phyloP scores from a whole-genome alignment of 2,888 invertebrate species.

The Rhodophaea formosa region DNA sequence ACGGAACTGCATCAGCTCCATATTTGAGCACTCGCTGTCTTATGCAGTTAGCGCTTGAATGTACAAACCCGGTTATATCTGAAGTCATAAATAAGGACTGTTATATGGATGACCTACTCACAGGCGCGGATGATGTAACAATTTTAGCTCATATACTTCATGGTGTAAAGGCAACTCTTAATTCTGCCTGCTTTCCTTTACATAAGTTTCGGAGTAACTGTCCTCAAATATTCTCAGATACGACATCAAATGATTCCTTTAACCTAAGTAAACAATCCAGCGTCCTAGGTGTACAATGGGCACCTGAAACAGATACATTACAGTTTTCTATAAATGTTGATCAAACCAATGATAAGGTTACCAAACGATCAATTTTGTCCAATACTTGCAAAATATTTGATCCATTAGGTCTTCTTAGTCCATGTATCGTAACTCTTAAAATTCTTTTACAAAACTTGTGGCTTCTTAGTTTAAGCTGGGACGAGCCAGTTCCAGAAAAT shows the following conservation, averaged over 20 bases:
- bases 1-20: constrained; percentile 25
- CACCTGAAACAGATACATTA: constrained; percentile 24
- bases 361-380: constrained; percentile 28
- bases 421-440: constrained; percentile 25
- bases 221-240: constrained; percentile 18
- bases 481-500: constrained; percentile 19
- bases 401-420: constrained; percentile 27
- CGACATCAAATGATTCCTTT: neutral
- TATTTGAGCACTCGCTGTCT: constrained; percentile 28
- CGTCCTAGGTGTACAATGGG: constrained; percentile 21
- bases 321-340: constrained; percentile 22
- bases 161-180: constrained; percentile 14
- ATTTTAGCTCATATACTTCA: constrained; percentile 19
- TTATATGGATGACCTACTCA: constrained; percentile 31
- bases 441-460: constrained; percentile 20
- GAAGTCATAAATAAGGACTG: too few species aligned
- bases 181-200: constrained; percentile 27
- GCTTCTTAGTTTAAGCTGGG: constrained; percentile 22
- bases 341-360: constrained; percentile 1
- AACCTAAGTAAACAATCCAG: neutral
- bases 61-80: constrained; percentile 20
- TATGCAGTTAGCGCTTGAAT: constrained; percentile 25
- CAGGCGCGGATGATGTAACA: constrained; percentile 20
- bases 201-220: constrained; percentile 29
- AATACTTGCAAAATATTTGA: too few species aligned